Base-by-base conservation (phyloP, 2,113 vertebrate genomes). In the Callipepla squamata region DNA sequence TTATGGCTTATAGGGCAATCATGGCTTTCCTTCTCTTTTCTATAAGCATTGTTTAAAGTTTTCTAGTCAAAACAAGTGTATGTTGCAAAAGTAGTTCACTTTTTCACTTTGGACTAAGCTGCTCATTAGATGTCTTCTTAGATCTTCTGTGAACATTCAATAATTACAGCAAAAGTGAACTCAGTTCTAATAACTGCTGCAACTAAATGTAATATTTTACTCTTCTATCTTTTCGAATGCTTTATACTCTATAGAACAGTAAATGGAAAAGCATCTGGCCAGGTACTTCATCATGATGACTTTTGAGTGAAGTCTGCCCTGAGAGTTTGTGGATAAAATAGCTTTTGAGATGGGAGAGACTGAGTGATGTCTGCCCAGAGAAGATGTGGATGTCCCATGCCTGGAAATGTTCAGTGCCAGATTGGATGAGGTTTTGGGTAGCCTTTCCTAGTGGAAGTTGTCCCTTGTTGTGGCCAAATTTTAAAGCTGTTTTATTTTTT, bases 211-310 rank as follows among this genome's bases (percentile, higher is more conserved):
- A 38, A 1, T 22, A 28, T 11, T 80, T 44, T 38, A 21, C 5
- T 36, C 23, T 77, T 4, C 18, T 62, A 0, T 17, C 7, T 80
- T 72, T 79, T 34, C 13, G 38, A 23, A 34, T 23, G 20, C 0
- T 77, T 86, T 13, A 4, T 4, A 3, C 58, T 61, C 13, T 44
- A 55, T n/a, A 13, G 5, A 91, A 17, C 8, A 40, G 48, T 68
- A 65, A 51, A 14, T 20, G 15, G 9, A 55, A 40, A 12, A n/a
- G 9, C 3, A 42, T 18, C 44, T 28, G 70, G 38, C 1, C 3
- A 1, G 1, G 4, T 12, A 2, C 0, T 32, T 62, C 8, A 4
- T 50, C 73, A 62, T 82, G 11, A 23, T 80, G 15, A 15, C 23
- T 85, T 87, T 40, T 51, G 36, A 10, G 5, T 61, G 25, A 34